phyloP scores from a whole-genome alignment of 2,113 vertebrate species.

The Megatriorchis doriae region DNA sequence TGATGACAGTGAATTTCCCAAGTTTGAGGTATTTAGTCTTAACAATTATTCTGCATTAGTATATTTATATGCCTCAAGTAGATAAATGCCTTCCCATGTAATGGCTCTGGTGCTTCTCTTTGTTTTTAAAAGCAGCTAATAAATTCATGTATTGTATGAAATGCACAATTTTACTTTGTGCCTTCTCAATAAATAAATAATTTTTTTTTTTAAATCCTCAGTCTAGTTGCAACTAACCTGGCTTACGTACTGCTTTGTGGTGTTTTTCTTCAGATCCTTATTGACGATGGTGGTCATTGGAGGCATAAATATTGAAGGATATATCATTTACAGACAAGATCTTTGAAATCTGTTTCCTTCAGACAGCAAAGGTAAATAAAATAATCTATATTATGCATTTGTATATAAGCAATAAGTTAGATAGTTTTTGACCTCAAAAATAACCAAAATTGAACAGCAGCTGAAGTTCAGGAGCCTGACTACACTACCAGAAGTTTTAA shows the following conservation, averaged over 20 bases:
- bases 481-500: background rate
- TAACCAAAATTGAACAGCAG: background rate
- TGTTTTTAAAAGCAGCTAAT: background rate
- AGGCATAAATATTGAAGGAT: conserved; percentile 50
- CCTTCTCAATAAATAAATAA: background rate
- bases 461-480: background rate
- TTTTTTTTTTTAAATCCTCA: too few relatives aligned
- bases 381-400: background rate
- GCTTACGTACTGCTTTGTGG: background rate
- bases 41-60: background rate
- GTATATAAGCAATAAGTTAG: accelerated
- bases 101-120: background rate
- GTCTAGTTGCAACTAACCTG: background rate
- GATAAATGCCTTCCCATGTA: background rate
- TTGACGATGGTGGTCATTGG: conserved; percentile 55
- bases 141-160: background rate
- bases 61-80: background rate
- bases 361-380: conserved; percentile 60
- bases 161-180: background rate
- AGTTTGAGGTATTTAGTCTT: background rate
- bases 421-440: background rate
- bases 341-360: conserved; percentile 55
- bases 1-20: background rate
- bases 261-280: conserved; percentile 49
- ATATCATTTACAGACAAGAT: conserved; percentile 63